phyloP scores from a whole-genome alignment of 1,140 invertebrate genomes.

The Wasmannia auropunctata region DNA sequence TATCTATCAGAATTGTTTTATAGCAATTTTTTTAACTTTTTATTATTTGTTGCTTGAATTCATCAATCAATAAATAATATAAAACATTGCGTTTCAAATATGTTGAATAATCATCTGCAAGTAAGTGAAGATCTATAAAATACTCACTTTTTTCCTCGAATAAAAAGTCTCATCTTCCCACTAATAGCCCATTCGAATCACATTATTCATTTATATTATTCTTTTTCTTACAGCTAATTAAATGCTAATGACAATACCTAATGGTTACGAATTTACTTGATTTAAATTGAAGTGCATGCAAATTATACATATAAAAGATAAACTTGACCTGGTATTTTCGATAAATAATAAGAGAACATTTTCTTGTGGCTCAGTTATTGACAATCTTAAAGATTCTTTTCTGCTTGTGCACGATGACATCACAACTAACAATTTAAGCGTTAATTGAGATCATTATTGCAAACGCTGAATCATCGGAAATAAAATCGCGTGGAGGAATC shows the following conservation, averaged over 20 bases:
- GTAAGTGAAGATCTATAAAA: neutral
- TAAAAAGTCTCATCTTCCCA: neutral
- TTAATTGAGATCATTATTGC: conserved; percentile 38
- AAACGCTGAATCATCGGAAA: conserved; percentile 38
- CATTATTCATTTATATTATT: neutral
- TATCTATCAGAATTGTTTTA: neutral
- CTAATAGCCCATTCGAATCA: neutral
- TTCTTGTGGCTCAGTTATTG: neutral
- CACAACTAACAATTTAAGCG: conserved; percentile 8
- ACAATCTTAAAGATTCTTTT: neutral
- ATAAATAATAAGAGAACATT: neutral
- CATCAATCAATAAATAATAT: neutral
- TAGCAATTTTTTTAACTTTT: neutral
- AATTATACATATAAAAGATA: neutral
- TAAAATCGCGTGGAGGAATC: conserved; percentile 14
- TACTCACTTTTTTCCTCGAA: neutral
- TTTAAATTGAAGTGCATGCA: neutral
- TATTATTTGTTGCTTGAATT: neutral
- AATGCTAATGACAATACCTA: neutral
- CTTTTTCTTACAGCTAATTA: neutral
- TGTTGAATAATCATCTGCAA: neutral
- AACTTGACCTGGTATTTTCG: neutral
- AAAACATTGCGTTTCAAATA: no score
- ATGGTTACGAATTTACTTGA: neutral
- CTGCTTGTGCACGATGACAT: neutral